Evolutionary conservation across 2,113 vertebrate species (phyloP).

Genomic region (Plecotus auritus): DNA sequence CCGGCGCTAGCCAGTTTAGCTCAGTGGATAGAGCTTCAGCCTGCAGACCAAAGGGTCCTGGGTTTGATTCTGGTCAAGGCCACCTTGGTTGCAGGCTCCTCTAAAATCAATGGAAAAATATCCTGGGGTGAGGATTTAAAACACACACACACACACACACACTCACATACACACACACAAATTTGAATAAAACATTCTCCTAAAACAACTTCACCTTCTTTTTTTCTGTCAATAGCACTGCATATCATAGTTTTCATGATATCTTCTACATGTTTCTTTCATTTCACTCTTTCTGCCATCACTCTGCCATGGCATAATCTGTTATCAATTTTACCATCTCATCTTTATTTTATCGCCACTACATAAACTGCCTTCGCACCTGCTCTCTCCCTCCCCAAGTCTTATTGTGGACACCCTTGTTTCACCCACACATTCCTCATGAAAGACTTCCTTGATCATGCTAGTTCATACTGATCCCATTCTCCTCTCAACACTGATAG

Average conservation of each 20-base stretch:
- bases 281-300: background rate
- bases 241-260: background rate
- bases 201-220: background rate
- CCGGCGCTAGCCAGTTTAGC: too few relatives aligned
- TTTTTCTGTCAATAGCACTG: background rate
- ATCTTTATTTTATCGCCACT: background rate
- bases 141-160: too few relatives aligned
- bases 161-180: background rate
- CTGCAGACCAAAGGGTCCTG: too few relatives aligned
- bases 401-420: background rate
- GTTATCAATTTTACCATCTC: background rate
- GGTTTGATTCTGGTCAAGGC: too few relatives aligned
- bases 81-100: too few relatives aligned
- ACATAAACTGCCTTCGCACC: background rate
- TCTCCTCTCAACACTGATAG: background rate
- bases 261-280: background rate
- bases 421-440: background rate
- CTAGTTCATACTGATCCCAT: background rate
- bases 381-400: background rate
- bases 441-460: background rate
- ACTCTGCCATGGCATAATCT: background rate
- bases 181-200: background rate
- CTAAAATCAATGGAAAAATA: too few relatives aligned
- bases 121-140: too few relatives aligned
- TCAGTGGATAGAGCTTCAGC: too few relatives aligned